These are phyloP conservation scores for Electrona antarctica DNA, from an alignment of 2,113 vertebrate genomes.

Conservation along the genomic window DNA sequence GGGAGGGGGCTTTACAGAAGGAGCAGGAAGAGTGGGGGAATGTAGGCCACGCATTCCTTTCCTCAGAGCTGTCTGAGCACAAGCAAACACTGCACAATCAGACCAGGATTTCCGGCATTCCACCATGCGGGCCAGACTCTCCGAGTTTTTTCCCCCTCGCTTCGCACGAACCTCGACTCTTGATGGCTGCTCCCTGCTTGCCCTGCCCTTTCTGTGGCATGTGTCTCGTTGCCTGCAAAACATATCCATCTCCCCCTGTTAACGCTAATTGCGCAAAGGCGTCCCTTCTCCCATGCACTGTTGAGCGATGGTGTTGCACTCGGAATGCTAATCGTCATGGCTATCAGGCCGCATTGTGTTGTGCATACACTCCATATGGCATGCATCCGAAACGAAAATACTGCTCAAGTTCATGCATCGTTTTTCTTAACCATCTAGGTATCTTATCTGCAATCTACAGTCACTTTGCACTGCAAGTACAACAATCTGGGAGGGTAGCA, in stretches of 20 bases:
- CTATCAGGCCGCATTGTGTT: constrained; percentile 28
- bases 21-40: constrained; percentile 41
- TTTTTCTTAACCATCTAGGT: constrained; percentile 20
- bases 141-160: constrained; percentile 48
- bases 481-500: too few relatives aligned
- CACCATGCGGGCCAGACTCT: constrained; percentile 51
- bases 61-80: constrained; percentile 66
- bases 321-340: constrained; percentile 22
- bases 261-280: constrained; percentile 24
- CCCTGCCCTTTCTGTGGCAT: constrained; percentile 25
- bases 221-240: constrained; percentile 42
- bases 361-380: constrained; percentile 12
- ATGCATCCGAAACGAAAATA: neutral
- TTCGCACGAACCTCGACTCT: constrained; percentile 55
- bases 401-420: neutral
- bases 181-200: constrained; percentile 29
- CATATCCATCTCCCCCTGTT: constrained; percentile 43
- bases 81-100: constrained; percentile 69
- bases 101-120: constrained; percentile 76
- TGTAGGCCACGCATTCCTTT: constrained; percentile 80
- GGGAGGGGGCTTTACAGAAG: neutral
- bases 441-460: constrained; percentile 1
- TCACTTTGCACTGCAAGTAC: neutral
- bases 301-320: constrained; percentile 30
- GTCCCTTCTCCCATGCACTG: constrained; percentile 28